Evolutionary conservation across 2,888 invertebrate genomes (phyloP).

Genomic region (Archips crataeganus): DNA sequence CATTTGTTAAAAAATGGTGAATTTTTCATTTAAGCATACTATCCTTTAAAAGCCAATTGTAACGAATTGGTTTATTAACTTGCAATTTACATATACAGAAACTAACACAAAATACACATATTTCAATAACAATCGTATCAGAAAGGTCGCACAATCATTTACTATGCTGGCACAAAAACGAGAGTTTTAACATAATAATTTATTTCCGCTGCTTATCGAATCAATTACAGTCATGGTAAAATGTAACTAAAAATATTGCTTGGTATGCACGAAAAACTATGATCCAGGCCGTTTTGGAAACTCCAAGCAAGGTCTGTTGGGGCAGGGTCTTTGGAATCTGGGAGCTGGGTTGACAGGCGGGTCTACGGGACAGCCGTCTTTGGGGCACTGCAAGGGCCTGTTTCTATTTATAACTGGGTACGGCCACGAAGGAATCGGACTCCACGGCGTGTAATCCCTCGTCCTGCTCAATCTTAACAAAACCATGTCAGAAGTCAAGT

Average conservation of each 20-base stretch:
- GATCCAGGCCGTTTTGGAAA: slow-evolving; percentile 56
- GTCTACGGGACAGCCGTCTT: slow-evolving; percentile 62
- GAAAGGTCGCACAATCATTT: not conserved
- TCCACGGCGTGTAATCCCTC: slow-evolving; percentile 68
- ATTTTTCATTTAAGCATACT: not conserved
- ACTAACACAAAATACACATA: not conserved
- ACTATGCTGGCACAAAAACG: not conserved
- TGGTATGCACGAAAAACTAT: slow-evolving; percentile 1
- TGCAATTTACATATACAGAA: slow-evolving; percentile 1
- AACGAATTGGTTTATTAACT: not conserved
- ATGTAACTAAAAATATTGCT: not conserved
- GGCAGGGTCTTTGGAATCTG: slow-evolving; percentile 51
- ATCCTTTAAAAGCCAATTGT: slow-evolving; percentile 1
- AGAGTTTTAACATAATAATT: slow-evolving; percentile 17
- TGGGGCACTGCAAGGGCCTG: slow-evolving; percentile 55
- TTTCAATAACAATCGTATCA: not conserved
- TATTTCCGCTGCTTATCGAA: slow-evolving; percentile 29
- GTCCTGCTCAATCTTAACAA: slow-evolving; percentile 43
- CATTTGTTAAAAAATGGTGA: too few relatives aligned
- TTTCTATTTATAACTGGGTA: slow-evolving; percentile 51
- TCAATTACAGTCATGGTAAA: not conserved
- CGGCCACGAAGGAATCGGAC: slow-evolving; percentile 73
- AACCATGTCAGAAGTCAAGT: not conserved
- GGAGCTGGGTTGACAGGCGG: slow-evolving; percentile 47
- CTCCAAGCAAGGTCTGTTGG: slow-evolving; percentile 54